These are phyloP conservation scores for Lophius piscatorius DNA, from an alignment of 2,113 vertebrate species.

Conservation along the genomic window DNA sequence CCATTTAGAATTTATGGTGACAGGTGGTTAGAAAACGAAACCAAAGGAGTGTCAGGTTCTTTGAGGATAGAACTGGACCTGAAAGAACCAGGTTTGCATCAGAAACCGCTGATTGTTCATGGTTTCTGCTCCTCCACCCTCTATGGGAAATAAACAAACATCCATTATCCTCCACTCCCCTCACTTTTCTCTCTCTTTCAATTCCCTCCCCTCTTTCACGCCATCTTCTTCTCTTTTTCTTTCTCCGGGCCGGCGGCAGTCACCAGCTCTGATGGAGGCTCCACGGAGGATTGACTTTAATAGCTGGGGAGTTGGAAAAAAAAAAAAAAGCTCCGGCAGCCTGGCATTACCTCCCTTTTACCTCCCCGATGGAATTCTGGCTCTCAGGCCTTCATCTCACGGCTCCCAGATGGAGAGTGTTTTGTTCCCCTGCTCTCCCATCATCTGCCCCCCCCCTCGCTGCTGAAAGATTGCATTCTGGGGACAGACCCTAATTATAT, in stretches of 20 bases:
- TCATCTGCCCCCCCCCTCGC: slow-evolving; percentile 68
- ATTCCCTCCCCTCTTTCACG: slow-evolving; percentile 55
- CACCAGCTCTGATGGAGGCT: slow-evolving; percentile 71
- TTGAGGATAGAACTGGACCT: too few species aligned
- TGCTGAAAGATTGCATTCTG: slow-evolving; percentile 76
- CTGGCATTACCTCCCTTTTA: slow-evolving; percentile 79
- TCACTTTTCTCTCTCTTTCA: slow-evolving; percentile 54
- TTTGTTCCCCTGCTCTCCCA: slow-evolving; percentile 71
- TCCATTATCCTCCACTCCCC: slow-evolving; percentile 70
- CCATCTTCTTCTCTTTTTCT: slow-evolving; percentile 64
- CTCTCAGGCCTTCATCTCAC: slow-evolving; percentile 75
- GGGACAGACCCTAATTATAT: slow-evolving; percentile 80
- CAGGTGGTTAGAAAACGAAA: too few species aligned
- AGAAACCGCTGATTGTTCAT: slow-evolving; percentile 52
- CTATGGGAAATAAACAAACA: slow-evolving; percentile 71
- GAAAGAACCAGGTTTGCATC: slow-evolving; percentile 29
- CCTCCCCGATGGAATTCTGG: slow-evolving; percentile 71
- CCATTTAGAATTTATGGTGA: slow-evolving; percentile 40
- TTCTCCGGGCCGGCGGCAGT: slow-evolving; percentile 57
- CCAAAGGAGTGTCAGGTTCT: slow-evolving; percentile 45
- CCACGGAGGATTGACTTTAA: slow-evolving; percentile 74
- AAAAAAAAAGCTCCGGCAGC: slow-evolving; percentile 69
- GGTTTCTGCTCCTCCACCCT: slow-evolving; percentile 46
- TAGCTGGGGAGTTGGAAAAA: slow-evolving; percentile 72
- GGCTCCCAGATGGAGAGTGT: slow-evolving; percentile 76